phyloP scores from a whole-genome alignment of 2,888 invertebrate species.

The Cabera pusaria region DNA sequence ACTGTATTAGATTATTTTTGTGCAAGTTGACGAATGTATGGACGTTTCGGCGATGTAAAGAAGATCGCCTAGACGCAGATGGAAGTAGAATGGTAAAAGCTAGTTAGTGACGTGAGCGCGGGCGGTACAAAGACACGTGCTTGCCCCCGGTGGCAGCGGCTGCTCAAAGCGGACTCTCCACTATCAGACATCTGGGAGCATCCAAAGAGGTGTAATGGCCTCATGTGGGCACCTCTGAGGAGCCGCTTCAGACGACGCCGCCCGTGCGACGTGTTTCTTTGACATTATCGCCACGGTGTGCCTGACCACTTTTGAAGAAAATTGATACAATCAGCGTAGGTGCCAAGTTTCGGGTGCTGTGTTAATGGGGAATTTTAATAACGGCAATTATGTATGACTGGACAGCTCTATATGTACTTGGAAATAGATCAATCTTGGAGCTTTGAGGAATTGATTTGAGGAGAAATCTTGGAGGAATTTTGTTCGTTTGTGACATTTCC shows the following conservation, averaged over 20 bases:
- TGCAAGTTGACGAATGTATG: constrained; percentile 28
- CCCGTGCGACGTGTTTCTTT: constrained; percentile 69
- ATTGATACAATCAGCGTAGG: constrained; percentile 47
- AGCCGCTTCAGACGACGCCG: constrained; percentile 62
- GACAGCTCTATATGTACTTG: no score
- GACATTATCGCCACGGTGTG: constrained; percentile 59
- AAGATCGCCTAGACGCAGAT: constrained; percentile 40
- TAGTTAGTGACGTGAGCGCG: constrained; percentile 62
- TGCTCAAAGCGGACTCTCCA: constrained; percentile 57
- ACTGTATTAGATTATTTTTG: constrained; percentile 10
- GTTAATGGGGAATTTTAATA: no score
- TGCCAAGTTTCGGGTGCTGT: constrained; percentile 49
- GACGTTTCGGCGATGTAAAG: constrained; percentile 43
- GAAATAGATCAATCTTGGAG: no score
- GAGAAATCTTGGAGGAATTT: no score
- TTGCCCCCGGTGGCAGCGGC: constrained; percentile 59
- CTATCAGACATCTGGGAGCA: constrained; percentile 62
- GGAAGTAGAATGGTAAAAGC: constrained; percentile 52
- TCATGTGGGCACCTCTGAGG: constrained; percentile 73
- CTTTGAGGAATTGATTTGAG: no score
- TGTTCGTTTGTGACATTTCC: no score
- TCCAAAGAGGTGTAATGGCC: constrained; percentile 74
- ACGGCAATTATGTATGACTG: no score
- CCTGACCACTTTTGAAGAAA: constrained; percentile 54
- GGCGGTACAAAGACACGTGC: constrained; percentile 70